Base-by-base conservation (phyloP, 2,113 vertebrate genomes). In the Plecturocebus donacophilus region DNA sequence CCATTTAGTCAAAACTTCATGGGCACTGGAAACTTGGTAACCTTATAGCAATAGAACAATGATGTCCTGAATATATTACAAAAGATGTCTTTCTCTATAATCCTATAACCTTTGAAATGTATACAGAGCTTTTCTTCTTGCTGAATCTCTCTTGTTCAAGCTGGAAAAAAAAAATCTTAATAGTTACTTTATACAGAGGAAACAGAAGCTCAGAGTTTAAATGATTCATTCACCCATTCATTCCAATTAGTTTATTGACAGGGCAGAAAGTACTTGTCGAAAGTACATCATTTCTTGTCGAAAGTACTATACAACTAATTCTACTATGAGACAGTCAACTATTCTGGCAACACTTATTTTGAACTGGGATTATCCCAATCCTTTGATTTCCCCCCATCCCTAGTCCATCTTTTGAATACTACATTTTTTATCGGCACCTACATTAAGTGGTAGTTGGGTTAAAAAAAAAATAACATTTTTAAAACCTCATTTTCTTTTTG, bases 1-100 rank as follows among this genome's bases (percentile, higher is more conserved):
- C 97, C 82, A 98, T 86, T 98, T 98, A 97, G 77, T 96, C 35
- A 97, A 86, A 91, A 84, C 90, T 91, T 94, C 80, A 80, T 38
- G 64, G 88, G 79, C 58, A 76, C 20, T 87, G 88, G 87, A 94
- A 95, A 96, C 87, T 95, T 94, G 68, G 87, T 85, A 94, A 94
- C 96, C 97, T 92, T 86, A 84, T 0, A 54, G 89, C 93, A 95
- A 94, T 30, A 79, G 94, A 96, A 97, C 94, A 97, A 97, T 92
- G 97, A 83, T 76, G 12, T 68, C 66, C 89, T 95, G 96, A 97
- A 96, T 96, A 91, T 90, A 90, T 95, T 90, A 96, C 71, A 94
- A 92, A 97, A 97, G 95, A 88, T 52, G 73, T 84, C 95, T 95
- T 88, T 96, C 80, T 90, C 82, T 56, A n/a, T 19, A 73, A 96